Base-by-base conservation (phyloP, 2,888 invertebrate species). In the Norana najaformis region DNA sequence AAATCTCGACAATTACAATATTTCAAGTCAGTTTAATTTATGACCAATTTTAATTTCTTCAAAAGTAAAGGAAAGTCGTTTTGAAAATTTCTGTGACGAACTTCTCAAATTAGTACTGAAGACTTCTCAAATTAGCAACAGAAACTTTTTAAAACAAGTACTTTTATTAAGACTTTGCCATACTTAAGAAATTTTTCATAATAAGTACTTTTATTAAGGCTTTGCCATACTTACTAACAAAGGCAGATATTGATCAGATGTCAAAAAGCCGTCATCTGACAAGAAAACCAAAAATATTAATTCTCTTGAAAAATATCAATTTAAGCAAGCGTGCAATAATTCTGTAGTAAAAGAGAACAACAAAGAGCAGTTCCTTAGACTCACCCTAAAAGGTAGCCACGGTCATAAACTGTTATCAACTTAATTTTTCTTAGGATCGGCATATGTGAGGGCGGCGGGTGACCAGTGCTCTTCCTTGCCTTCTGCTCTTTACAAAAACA, bases 201-300 rank as follows among this genome's bases (percentile, higher is more conserved):
- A 5, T 47, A 47, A 83, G 35, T 35, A 83, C 82, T 82, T 30
- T 34, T 82, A 30, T 82, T 82, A 18, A 8, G 34, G 23, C 35
- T 35, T 20, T 6, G 34, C 0, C 35, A 85, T 85, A 85, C 85
- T 85, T 85, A 85, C 85, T 37, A 85, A 85, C 85, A 85, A 85
- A 23, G 85, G 85, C 36, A 85, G 36, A 23, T 85, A 85, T 37
- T 85, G 85, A 85, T 85, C 85, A 8, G 85, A 85, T 37, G 85
- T 85, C 36, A 85, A 23, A 85, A 85, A 37, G 35, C 37, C 85
- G 16, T 85, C 85, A 85, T 37, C 85, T 85, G 85, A 16, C 20
- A 85, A 85, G 36, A 85, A 36, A 47, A 47, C 30, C 30, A 16
- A 69, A n/a, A 69, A 69, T 3, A 69, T n/a, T 11, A n/a, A 8